Evolutionary conservation across 2,113 vertebrate species (phyloP).

Genomic region (Melanerpes formicivorus): DNA sequence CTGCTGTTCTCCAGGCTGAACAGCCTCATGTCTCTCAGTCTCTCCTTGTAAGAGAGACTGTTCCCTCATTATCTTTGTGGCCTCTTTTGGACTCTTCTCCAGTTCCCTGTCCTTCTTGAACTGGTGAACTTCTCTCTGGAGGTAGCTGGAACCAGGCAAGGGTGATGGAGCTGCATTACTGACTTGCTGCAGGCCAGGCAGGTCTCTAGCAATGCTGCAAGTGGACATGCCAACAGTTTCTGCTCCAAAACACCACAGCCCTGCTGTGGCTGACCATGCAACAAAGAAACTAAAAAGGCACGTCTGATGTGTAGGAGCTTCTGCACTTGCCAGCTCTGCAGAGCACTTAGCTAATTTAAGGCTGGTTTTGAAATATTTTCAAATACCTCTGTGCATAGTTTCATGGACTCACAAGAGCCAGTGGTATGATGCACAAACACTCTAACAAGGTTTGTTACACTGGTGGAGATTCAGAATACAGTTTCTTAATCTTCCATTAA

Average conservation of each 20-base stretch:
- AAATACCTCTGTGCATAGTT: neutral
- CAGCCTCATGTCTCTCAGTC: too few relatives aligned
- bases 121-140: neutral
- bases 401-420: neutral
- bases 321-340: neutral
- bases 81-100: too few relatives aligned
- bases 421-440: neutral
- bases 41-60: too few relatives aligned
- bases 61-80: too few relatives aligned
- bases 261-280: neutral
- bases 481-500: slow-evolving; percentile 26
- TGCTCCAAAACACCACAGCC: neutral
- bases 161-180: fast-evolving
- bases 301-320: neutral
- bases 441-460: neutral
- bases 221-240: neutral
- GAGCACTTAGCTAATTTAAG: neutral
- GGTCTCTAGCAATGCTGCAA: neutral
- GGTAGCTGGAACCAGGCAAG: neutral
- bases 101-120: too few relatives aligned
- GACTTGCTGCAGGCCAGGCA: neutral
- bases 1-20: too few relatives aligned
- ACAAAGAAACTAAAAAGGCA: neutral
- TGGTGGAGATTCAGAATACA: neutral
- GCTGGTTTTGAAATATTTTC: neutral